Conservation (phyloP, 1,140 invertebrate species). For the Mactra quadrangularis region DNA sequence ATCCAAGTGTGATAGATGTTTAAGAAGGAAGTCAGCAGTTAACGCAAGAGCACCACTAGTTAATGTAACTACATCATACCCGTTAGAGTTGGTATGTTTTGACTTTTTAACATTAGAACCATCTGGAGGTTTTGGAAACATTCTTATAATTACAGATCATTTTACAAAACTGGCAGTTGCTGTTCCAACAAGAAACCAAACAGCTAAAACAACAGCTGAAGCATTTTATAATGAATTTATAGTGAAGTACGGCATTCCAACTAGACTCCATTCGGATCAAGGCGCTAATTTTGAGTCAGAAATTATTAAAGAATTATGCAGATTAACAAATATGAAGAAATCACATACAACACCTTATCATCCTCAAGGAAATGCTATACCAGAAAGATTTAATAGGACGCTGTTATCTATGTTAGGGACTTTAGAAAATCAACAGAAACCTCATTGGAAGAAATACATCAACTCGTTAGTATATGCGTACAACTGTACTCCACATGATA, state of each 20-base stretch:
- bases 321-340: not conserved
- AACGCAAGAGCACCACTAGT: slow-evolving; percentile 32
- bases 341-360: no score
- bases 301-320: no score
- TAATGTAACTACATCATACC: slow-evolving; percentile 27
- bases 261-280: slow-evolving; percentile 20
- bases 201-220: slow-evolving; percentile 40
- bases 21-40: no score
- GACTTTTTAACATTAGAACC: slow-evolving; percentile 50
- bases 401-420: no score
- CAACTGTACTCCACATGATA: not conserved
- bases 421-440: slow-evolving; percentile 2
- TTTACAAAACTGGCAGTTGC: slow-evolving; percentile 38
- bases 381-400: no score
- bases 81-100: slow-evolving; percentile 57
- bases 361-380: not conserved
- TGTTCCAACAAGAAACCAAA: slow-evolving; percentile 38
- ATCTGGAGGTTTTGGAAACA: slow-evolving; percentile 26
- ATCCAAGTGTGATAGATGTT: no score
- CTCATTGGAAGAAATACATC: slow-evolving; percentile 15
- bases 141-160: slow-evolving; percentile 52
- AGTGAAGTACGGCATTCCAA: slow-evolving; percentile 20
- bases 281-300: no score
- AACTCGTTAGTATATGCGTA: slow-evolving; percentile 4
- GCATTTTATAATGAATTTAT: slow-evolving; percentile 43